A percentile compares a stretch with the other conserved stretches of the same genome.
Conservation (phyloP, 2,888 invertebrate species). For the Pycnomerus fuliginosus region DNA sequence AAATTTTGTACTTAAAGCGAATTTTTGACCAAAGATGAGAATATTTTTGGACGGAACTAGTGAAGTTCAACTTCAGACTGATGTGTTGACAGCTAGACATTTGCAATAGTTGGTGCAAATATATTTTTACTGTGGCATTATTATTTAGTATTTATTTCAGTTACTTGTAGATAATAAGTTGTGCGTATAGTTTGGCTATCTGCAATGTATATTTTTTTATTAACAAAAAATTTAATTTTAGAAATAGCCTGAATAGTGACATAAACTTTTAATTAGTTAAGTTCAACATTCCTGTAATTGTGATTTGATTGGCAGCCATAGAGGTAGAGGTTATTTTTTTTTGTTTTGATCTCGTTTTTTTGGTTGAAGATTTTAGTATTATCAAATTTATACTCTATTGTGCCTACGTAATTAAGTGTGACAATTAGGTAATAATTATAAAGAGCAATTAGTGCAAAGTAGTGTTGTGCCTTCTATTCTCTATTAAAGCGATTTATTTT, state of each 20-base stretch:
- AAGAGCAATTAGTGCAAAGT: conserved; percentile 3
- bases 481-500: conserved; percentile 9
- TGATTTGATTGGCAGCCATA: conserved; percentile 41
- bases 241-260: too few relatives aligned
- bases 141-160: conserved; percentile 17
- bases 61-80: conserved; percentile 11
- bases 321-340: conserved; percentile 1
- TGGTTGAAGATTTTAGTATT: conserved; percentile 13
- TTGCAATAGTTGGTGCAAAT: conserved; percentile 1
- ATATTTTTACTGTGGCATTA: background rate
- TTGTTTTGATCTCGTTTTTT: conserved; percentile 8
- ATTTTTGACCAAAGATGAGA: conserved; percentile 42
- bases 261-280: too few relatives aligned
- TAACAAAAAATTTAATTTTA: conserved; percentile 16
- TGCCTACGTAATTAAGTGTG: background rate
- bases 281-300: conserved; percentile 40
- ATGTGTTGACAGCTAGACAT: conserved; percentile 5
- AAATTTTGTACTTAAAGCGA: conserved; percentile 35
- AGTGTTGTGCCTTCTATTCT: conserved; percentile 8
- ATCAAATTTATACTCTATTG: conserved; percentile 9
- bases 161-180: conserved; percentile 4
- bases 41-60: conserved; percentile 40
- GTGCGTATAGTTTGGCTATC: conserved; percentile 5
- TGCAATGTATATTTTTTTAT: conserved; percentile 11
- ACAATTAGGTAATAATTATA: conserved; percentile 5